A percentile compares a stretch with the other conserved stretches of the same genome.
These are phyloP conservation scores for Osmerus eperlanus DNA, from an alignment of 2,113 vertebrate genomes.

Conservation along the genomic window DNA sequence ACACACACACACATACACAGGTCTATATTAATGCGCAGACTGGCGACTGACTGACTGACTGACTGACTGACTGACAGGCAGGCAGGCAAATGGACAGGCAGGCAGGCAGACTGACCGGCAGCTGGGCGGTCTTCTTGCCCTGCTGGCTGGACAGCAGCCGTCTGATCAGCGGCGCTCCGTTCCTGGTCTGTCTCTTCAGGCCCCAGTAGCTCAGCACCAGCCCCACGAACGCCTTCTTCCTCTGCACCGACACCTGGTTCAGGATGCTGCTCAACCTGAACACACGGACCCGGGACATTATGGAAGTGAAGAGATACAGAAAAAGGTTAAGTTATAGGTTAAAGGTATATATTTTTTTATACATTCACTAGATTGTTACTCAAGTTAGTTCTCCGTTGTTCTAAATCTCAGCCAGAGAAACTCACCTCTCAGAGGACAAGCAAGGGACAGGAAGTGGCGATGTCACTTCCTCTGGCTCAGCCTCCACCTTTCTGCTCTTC, in stretches of 20 bases:
- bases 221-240: constrained; percentile 94
- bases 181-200: constrained; percentile 91
- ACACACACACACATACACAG: background rate
- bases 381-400: too few species aligned
- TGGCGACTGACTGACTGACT: background rate
- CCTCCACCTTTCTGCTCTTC: constrained; percentile 71
- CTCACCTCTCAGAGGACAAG: constrained; percentile 91
- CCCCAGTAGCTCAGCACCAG: constrained; percentile 95
- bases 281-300: background rate
- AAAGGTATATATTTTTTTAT: too few species aligned
- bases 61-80: too few species aligned
- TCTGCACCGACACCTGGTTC: constrained; percentile 94
- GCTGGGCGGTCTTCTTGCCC: constrained; percentile 81
- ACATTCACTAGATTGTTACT: too few species aligned
- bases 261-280: constrained; percentile 91
- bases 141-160: constrained; percentile 90
- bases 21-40: background rate
- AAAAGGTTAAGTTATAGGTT: background rate
- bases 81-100: background rate
- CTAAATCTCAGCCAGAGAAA: too few species aligned
- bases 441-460: constrained; percentile 78
- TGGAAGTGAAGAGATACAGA: background rate
- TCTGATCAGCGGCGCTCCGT: constrained; percentile 88
- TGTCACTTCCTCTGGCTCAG: constrained; percentile 77
- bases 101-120: constrained; percentile 75